A percentile compares a stretch with the other conserved stretches of the same genome.
Conservation (phyloP, 2,113 vertebrate species). For the Hippolais icterina region DNA sequence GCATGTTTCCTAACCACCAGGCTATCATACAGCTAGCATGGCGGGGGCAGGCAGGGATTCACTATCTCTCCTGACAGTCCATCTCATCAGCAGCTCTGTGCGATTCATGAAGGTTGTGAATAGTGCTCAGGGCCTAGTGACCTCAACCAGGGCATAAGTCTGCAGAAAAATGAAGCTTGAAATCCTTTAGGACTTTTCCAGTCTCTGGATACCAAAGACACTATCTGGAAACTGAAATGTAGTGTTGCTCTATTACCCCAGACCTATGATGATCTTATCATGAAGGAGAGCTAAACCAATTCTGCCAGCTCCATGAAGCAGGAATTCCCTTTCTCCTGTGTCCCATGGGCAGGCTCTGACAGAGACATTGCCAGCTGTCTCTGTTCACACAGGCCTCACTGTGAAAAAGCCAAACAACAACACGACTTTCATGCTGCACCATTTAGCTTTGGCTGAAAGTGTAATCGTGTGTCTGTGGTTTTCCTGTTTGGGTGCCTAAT, state of each 20-base stretch:
- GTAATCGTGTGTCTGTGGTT: slow-evolving; percentile 56
- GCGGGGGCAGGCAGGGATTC: neutral
- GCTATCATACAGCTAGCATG: neutral
- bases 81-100: neutral
- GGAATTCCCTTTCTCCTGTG: neutral
- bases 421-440: slow-evolving; percentile 4
- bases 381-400: slow-evolving; percentile 2
- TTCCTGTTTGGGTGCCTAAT: slow-evolving; percentile 67
- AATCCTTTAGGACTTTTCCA: neutral
- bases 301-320: neutral
- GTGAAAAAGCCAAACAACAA: slow-evolving; percentile 33
- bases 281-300: neutral
- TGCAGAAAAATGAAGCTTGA: neutral
- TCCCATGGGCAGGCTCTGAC: neutral
- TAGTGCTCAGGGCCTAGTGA: neutral
- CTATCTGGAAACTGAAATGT: neutral
- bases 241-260: neutral
- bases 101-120: neutral
- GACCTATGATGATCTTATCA: neutral
- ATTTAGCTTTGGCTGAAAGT: slow-evolving; percentile 28
- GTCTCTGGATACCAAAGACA: neutral
- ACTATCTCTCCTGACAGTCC: neutral
- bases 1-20: neutral
- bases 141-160: neutral
- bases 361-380: slow-evolving; percentile 18